Conservation (phyloP, 2,888 invertebrate species). For the Xanthia togata region DNA sequence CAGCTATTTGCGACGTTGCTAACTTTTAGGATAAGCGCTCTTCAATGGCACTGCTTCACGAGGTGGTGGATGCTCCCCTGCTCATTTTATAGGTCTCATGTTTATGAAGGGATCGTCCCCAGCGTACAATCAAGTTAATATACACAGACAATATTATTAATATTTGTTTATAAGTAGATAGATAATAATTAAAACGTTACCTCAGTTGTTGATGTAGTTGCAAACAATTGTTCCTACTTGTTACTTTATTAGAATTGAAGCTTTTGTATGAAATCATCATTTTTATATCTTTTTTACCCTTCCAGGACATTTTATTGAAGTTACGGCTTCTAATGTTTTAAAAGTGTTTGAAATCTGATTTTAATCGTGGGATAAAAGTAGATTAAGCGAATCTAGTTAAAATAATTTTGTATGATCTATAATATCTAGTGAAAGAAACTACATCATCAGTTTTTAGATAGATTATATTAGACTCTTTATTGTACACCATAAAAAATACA, state of each 20-base stretch:
- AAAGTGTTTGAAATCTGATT: slow-evolving; percentile 36
- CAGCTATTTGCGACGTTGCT: too few species aligned
- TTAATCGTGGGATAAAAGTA: slow-evolving; percentile 33
- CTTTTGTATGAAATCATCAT: slow-evolving; percentile 35
- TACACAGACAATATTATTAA: slow-evolving; percentile 54
- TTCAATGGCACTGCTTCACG: too few species aligned
- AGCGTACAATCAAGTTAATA: slow-evolving; percentile 16
- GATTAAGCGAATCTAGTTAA: slow-evolving; percentile 37
- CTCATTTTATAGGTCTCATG: slow-evolving; percentile 16
- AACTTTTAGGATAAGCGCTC: too few species aligned
- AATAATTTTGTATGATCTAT: slow-evolving; percentile 52
- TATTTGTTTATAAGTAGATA: slow-evolving; percentile 42
- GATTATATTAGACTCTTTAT: too few species aligned
- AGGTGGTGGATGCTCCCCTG: slow-evolving; percentile 1
- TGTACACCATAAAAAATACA: too few species aligned
- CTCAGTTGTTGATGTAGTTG: slow-evolving; percentile 31
- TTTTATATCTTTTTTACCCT: slow-evolving; percentile 48
- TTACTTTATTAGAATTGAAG: slow-evolving; percentile 25
- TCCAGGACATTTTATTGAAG: slow-evolving; percentile 38
- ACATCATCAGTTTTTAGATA: slow-evolving; percentile 31
- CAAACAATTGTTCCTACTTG: slow-evolving; percentile 32
- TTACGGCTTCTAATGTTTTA: slow-evolving; percentile 19
- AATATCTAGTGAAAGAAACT: slow-evolving; percentile 42
- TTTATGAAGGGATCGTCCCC: background rate
- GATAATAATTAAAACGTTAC: slow-evolving; percentile 35